phyloP scores from a whole-genome alignment of 2,888 invertebrate genomes.

The Apodemia duryi region DNA sequence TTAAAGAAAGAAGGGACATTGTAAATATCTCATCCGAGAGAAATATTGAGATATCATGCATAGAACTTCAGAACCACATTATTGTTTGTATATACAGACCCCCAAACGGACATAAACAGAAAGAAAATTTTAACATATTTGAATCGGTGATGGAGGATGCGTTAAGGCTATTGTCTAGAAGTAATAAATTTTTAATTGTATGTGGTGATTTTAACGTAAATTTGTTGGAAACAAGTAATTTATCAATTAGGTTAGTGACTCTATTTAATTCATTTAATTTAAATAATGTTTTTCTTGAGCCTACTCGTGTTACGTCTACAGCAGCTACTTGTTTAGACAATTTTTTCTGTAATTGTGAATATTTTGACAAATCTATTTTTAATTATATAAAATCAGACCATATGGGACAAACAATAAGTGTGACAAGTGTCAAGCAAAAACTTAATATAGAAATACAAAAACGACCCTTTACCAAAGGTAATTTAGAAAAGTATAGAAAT shows the following conservation, averaged over 20 bases:
- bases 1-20: neutral
- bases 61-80: no score
- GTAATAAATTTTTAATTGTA: neutral
- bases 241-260: neutral
- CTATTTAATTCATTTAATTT: neutral
- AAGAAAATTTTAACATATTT: neutral
- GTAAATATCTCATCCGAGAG: no score
- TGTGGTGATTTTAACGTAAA: no score
- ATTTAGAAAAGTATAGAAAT: neutral
- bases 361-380: neutral
- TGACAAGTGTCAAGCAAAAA: neutral
- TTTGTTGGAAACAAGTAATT: no score
- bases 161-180: neutral
- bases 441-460: neutral
- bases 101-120: neutral
- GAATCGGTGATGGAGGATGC: neutral
- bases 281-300: neutral
- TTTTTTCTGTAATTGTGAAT: neutral
- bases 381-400: neutral
- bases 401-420: neutral
- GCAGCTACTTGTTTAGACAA: neutral
- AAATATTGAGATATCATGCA: no score
- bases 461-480: neutral
- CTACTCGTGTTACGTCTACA: neutral
- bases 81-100: no score